Conservation (phyloP, 2,888 invertebrate genomes). For the Trachelus stipa region DNA sequence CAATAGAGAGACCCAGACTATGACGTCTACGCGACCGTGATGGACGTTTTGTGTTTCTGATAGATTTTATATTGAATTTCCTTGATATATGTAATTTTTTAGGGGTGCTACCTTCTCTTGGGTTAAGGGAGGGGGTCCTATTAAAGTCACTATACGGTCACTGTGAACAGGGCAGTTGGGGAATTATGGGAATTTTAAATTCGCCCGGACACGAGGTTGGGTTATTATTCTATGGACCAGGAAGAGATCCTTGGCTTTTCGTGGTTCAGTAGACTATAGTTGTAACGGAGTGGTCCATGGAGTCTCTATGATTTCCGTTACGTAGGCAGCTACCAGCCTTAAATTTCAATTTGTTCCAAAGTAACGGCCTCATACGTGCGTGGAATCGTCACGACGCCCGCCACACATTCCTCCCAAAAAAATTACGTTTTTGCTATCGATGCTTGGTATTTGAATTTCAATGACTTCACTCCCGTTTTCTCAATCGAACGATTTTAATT, state of each 20-base stretch:
- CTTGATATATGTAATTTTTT: neutral
- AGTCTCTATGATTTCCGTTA: neutral
- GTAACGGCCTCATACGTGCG: neutral
- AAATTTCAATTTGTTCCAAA: constrained; percentile 7
- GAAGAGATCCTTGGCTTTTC: neutral
- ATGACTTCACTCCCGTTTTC: neutral
- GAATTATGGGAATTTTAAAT: neutral
- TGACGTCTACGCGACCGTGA: neutral
- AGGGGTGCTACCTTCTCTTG: neutral
- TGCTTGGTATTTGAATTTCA: neutral
- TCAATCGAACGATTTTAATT: neutral
- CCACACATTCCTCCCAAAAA: neutral
- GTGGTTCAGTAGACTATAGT: too few relatives aligned
- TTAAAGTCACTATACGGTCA: neutral
- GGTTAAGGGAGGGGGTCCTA: neutral
- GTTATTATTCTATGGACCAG: neutral
- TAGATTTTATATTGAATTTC: neutral
- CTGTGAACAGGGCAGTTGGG: neutral
- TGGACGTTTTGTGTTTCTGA: neutral
- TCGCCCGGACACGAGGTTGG: neutral
- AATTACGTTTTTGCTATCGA: neutral
- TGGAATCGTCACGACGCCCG: neutral
- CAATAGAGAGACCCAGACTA: neutral
- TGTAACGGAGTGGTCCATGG: neutral
- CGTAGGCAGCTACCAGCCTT: neutral